Evolutionary conservation across 2,888 invertebrate genomes (phyloP).

Genomic region (Glyphotaelius pellucidus): DNA sequence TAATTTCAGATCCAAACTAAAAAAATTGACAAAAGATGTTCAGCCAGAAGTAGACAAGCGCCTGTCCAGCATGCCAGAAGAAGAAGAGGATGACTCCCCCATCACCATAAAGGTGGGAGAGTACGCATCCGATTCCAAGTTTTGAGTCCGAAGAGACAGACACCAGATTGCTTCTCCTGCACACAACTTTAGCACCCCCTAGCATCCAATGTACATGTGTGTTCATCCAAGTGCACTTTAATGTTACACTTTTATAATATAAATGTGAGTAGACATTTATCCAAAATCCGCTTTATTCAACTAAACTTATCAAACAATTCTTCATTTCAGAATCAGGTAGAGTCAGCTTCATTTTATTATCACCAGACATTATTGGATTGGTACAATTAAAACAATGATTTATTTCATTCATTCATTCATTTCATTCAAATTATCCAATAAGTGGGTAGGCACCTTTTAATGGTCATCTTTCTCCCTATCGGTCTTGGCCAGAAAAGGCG

Average conservation of each 20-base stretch:
- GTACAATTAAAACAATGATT: background rate
- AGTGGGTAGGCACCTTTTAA: background rate
- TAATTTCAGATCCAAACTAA: constrained; percentile 78
- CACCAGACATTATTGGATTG: background rate
- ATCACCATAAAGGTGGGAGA: constrained; percentile 74
- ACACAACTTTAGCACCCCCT: constrained; percentile 52
- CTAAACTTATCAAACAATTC: background rate
- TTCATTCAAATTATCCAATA: background rate
- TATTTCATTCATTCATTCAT: too few relatives aligned
- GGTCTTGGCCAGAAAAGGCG: background rate
- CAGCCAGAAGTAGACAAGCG: constrained; percentile 80
- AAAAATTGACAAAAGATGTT: constrained; percentile 84
- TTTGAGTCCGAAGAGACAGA: constrained; percentile 69
- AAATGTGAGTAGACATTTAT: constrained; percentile 61
- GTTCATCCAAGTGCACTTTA: constrained; percentile 59
- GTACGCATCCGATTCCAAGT: constrained; percentile 74
- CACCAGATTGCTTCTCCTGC: constrained; percentile 44
- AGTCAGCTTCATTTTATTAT: background rate
- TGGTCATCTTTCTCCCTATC: background rate
- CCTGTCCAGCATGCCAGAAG: constrained; percentile 91
- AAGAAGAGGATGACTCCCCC: constrained; percentile 87
- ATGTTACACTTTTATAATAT: constrained; percentile 56
- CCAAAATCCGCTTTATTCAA: background rate
- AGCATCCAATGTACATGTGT: constrained; percentile 53
- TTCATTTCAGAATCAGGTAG: background rate